These are phyloP conservation scores for Lasioglossum calceatum DNA, from an alignment of 2,888 invertebrate species.

Conservation along the genomic window DNA sequence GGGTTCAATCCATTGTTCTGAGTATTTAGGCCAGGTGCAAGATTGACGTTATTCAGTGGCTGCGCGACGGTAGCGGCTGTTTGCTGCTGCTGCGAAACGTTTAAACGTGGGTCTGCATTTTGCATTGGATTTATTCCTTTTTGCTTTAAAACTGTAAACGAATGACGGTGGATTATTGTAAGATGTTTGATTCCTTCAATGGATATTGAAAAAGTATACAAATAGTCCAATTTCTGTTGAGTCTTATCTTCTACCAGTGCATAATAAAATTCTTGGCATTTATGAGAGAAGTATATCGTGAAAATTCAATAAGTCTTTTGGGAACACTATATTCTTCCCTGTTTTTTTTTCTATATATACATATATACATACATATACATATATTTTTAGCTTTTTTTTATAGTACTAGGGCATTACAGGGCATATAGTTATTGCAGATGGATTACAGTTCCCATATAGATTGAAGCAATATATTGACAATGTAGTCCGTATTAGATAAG, in stretches of 20 bases:
- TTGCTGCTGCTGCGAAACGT: conserved; percentile 83
- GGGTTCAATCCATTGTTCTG: conserved; percentile 83
- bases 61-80: conserved; percentile 79
- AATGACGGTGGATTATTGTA: conserved; percentile 82
- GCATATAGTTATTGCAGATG: conserved; percentile 60
- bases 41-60: conserved; percentile 86
- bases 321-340: conserved; percentile 66
- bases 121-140: conserved; percentile 86
- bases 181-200: conserved; percentile 75
- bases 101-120: conserved; percentile 84
- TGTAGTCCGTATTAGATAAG: conserved; percentile 67
- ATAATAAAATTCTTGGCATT: conserved; percentile 73
- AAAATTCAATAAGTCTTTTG: conserved; percentile 69
- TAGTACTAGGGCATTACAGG: conserved; percentile 69
- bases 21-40: conserved; percentile 86
- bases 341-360: conserved; percentile 42
- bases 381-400: conserved; percentile 54
- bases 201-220: conserved; percentile 76
- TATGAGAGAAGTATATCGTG: conserved; percentile 68
- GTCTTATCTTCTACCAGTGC: conserved; percentile 73
- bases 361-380: conserved; percentile 41
- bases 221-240: conserved; percentile 74
- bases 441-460: conserved; percentile 64
- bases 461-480: conserved; percentile 68
- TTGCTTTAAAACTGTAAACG: conserved; percentile 92